Conservation (phyloP, 2,797 vertebrate species). For the Bovichtus variegatus region DNA sequence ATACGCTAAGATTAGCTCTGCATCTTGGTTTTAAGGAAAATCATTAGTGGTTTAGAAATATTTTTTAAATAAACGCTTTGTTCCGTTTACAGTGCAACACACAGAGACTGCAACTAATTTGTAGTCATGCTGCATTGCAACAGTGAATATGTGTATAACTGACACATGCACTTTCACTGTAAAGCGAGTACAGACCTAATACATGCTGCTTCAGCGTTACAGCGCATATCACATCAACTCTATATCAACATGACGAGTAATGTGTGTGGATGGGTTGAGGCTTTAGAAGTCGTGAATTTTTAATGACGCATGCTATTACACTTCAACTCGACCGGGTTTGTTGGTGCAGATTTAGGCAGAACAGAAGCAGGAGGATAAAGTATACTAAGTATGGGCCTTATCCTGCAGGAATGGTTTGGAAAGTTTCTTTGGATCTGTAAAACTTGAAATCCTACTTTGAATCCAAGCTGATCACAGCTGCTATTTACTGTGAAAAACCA, state of each 20-base stretch:
- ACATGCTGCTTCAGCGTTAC: constrained; percentile 19
- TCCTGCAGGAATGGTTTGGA: neutral
- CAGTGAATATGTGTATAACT: neutral
- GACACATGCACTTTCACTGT: neutral
- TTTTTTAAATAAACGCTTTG: neutral
- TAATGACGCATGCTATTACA: constrained; percentile 31
- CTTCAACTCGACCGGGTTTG: neutral
- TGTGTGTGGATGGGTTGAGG: neutral
- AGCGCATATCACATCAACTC: neutral
- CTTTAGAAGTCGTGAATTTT: constrained; percentile 37
- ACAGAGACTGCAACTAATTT: neutral
- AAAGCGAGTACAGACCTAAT: neutral
- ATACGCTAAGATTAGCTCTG: neutral
- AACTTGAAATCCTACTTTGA: neutral
- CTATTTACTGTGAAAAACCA: neutral
- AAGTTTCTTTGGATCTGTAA: neutral
- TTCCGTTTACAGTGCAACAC: neutral
- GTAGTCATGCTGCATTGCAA: constrained; percentile 1
- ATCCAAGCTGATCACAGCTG: neutral
- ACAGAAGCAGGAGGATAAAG: neutral
- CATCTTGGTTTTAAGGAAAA: neutral
- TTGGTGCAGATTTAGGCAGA: neutral
- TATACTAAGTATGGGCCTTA: neutral
- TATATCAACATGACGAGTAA: neutral
- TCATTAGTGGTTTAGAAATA: neutral